Evolutionary conservation across 2,797 vertebrate species (phyloP).

Genomic region (Parauchenoglanis punctatus): DNA sequence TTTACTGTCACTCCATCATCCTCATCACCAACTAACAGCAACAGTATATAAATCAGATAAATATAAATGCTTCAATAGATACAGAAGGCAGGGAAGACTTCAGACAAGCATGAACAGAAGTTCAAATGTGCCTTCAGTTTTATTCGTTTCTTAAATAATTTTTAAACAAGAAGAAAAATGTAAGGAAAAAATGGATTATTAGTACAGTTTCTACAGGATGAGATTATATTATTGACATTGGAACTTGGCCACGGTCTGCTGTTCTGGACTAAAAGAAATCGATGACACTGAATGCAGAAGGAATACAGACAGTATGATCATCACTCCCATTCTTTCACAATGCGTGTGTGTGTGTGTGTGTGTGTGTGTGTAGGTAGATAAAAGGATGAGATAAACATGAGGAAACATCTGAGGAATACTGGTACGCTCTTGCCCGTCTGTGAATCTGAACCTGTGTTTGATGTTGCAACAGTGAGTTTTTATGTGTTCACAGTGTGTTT

Average conservation of each 20-base stretch:
- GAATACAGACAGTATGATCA: slow-evolving; percentile 43
- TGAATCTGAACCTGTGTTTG: slow-evolving; percentile 57
- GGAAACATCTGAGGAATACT: slow-evolving; percentile 56
- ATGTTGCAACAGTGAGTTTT: slow-evolving; percentile 64
- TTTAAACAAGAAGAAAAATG: not conserved
- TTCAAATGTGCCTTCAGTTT: not conserved
- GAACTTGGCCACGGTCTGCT: slow-evolving; percentile 54
- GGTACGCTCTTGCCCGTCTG: slow-evolving; percentile 37
- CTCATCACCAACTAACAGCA: slow-evolving; percentile 62
- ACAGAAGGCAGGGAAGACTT: not conserved
- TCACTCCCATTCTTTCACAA: slow-evolving; percentile 23
- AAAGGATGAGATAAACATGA: slow-evolving; percentile 54
- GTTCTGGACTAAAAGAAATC: slow-evolving; percentile 60
- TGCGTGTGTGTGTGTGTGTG: slow-evolving; percentile 30
- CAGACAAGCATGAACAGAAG: not conserved
- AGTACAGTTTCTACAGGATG: slow-evolving; percentile 63
- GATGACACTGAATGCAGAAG: slow-evolving; percentile 51
- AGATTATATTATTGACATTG: slow-evolving; percentile 48
- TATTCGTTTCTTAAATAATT: slow-evolving; percentile 8
- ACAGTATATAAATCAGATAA: slow-evolving; percentile 67
- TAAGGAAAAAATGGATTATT: slow-evolving; percentile 43
- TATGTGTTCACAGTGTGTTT: slow-evolving; percentile 33
- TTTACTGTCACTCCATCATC: not conserved
- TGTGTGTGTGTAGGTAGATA: slow-evolving; percentile 50
- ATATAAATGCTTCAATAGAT: not conserved